Conservation (phyloP, 2,888 invertebrate genomes). For the Crioceris asparagi region DNA sequence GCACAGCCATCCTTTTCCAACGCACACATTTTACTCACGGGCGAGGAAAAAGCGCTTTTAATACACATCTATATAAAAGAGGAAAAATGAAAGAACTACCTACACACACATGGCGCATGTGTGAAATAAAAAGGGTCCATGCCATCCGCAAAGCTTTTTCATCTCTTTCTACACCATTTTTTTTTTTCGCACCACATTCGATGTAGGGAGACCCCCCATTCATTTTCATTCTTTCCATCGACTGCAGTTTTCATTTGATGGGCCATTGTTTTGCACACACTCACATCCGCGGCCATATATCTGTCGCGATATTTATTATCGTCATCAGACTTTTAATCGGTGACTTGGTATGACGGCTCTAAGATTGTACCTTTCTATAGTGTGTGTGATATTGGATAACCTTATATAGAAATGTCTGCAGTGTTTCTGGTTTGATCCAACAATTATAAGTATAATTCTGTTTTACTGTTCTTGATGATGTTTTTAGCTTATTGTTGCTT, state of each 20-base stretch:
- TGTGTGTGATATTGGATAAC: too few species aligned
- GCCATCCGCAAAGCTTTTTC: too few species aligned
- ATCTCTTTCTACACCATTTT: too few species aligned
- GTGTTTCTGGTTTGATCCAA: too few species aligned
- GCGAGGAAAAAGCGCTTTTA: constrained; percentile 17
- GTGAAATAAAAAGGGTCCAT: constrained; percentile 18
- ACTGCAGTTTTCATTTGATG: constrained; percentile 24
- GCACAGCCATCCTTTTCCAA: constrained; percentile 4
- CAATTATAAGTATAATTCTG: too few species aligned
- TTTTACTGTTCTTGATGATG: too few species aligned
- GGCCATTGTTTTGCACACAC: constrained; percentile 12
- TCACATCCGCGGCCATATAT: not conserved
- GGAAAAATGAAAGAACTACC: constrained; percentile 28
- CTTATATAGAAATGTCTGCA: too few species aligned
- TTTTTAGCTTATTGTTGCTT: too few species aligned
- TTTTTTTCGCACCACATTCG: constrained; percentile 18
- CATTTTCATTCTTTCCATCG: constrained; percentile 17
- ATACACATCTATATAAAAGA: constrained; percentile 17
- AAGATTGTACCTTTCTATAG: too few species aligned
- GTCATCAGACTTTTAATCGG: too few species aligned
- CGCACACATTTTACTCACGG: constrained; percentile 1
- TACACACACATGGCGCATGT: constrained; percentile 26
- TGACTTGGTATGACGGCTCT: too few species aligned
- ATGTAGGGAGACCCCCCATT: constrained; percentile 10
- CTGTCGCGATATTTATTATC: constrained; percentile 1